Conservation (phyloP, 2,888 invertebrate species). For the Sericinus montela region DNA sequence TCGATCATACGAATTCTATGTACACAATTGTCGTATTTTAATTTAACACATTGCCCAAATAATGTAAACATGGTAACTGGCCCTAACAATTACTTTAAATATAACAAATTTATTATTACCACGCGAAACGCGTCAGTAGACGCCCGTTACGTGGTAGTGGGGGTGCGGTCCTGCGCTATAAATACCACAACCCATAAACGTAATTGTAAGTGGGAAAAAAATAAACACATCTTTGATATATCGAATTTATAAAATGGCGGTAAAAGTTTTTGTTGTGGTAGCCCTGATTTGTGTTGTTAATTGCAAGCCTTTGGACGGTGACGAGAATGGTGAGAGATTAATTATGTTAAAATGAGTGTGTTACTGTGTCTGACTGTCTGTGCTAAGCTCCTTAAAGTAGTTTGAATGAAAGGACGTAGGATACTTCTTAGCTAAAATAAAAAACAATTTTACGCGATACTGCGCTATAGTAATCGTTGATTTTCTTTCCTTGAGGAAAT, state of each 20-base stretch:
- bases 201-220: not conserved
- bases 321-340: slow-evolving; percentile 31
- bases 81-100: slow-evolving; percentile 31
- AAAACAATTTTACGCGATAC: no score
- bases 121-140: slow-evolving; percentile 34
- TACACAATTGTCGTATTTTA: not conserved
- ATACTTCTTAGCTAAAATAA: no score
- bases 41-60: slow-evolving; percentile 11
- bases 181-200: not conserved
- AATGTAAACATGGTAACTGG: slow-evolving; percentile 25
- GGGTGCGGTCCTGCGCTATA: slow-evolving; percentile 20
- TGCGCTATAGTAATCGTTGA: no score
- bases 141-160: slow-evolving; percentile 20
- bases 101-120: slow-evolving; percentile 34
- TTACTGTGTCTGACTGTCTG: no score
- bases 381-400: no score
- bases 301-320: slow-evolving; percentile 38
- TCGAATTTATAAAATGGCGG: slow-evolving; percentile 19
- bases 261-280: slow-evolving; percentile 32
- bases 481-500: no score
- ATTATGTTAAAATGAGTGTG: no score
- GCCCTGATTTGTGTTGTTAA: slow-evolving; percentile 30
- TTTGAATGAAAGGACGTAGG: no score
- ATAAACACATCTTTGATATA: not conserved
- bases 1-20: no score